A percentile compares a stretch with the other conserved stretches of the same genome.
Evolutionary conservation across 2,113 vertebrate genomes (phyloP).

Genomic region (Labeo catla): DNA sequence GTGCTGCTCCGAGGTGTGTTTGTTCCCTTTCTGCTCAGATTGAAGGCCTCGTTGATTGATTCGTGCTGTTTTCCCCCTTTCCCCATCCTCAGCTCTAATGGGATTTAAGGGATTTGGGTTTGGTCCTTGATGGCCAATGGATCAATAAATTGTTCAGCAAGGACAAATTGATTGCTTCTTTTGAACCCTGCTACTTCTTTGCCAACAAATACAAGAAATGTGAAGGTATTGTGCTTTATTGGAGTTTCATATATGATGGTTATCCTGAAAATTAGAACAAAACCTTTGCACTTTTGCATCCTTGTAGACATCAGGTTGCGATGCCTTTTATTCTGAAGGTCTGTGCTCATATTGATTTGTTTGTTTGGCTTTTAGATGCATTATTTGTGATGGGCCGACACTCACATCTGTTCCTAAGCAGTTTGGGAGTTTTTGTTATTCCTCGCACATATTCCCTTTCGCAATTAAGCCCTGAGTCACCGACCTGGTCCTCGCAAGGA

Average conservation of each 20-base stretch:
- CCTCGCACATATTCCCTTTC: background rate
- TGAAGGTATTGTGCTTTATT: background rate
- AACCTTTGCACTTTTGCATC: background rate
- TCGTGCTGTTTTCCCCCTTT: conserved; percentile 6
- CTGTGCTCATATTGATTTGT: background rate
- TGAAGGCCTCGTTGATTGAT: conserved; percentile 41
- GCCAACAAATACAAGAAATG: background rate
- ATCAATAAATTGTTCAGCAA: conserved; percentile 42
- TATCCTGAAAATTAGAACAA: background rate
- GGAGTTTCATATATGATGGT: background rate
- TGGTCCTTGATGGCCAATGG: conserved; percentile 35
- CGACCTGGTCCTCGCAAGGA: background rate
- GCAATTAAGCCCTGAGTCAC: conserved; percentile 9
- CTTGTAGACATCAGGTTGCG: background rate
- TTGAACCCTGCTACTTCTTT: background rate
- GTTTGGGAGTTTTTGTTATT: background rate
- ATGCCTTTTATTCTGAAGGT: background rate
- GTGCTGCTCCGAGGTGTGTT: conserved; percentile 19
- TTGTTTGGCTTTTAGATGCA: background rate
- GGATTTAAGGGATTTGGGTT: conserved; percentile 22
- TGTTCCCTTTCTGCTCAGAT: conserved; percentile 31
- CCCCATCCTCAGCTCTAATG: conserved; percentile 13
- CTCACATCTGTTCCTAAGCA: background rate
- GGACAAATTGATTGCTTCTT: conserved; percentile 29
- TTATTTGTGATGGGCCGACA: background rate